phyloP scores from a whole-genome alignment of 2,888 invertebrate species.

The Drosophila tanythrix region DNA sequence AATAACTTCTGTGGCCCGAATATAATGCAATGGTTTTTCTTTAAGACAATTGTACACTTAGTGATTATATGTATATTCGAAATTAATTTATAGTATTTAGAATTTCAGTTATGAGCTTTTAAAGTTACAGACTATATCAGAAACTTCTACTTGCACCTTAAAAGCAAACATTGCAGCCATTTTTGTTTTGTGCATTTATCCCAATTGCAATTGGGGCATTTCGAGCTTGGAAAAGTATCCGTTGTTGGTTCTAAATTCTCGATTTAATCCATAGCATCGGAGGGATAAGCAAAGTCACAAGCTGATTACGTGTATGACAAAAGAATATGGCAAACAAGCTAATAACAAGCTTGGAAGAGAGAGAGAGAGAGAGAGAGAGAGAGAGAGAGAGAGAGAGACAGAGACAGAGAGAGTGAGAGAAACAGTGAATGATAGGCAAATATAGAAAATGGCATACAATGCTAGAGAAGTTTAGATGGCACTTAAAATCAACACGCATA shows the following conservation, averaged over 20 bases:
- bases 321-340: slow-evolving; percentile 55
- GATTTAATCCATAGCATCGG: slow-evolving; percentile 13
- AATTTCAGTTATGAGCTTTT: neutral
- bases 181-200: neutral
- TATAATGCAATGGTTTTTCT: no score
- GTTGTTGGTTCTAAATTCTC: neutral
- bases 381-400: neutral
- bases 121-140: neutral
- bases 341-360: slow-evolving; percentile 51
- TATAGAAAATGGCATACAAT: slow-evolving; percentile 9
- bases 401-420: neutral
- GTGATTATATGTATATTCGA: neutral
- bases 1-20: no score
- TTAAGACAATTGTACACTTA: no score
- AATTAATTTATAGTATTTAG: neutral
- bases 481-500: slow-evolving; percentile 55
- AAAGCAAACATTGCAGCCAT: neutral
- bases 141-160: neutral
- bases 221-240: slow-evolving; percentile 1
- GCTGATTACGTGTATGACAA: slow-evolving; percentile 40
- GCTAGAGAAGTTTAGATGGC: slow-evolving; percentile 34
- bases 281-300: neutral
- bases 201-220: slow-evolving; percentile 10
- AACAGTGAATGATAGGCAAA: neutral
- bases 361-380: no score